Evolutionary conservation across 1,140 invertebrate genomes (phyloP).

Genomic region (Drosophila setifemur): DNA sequence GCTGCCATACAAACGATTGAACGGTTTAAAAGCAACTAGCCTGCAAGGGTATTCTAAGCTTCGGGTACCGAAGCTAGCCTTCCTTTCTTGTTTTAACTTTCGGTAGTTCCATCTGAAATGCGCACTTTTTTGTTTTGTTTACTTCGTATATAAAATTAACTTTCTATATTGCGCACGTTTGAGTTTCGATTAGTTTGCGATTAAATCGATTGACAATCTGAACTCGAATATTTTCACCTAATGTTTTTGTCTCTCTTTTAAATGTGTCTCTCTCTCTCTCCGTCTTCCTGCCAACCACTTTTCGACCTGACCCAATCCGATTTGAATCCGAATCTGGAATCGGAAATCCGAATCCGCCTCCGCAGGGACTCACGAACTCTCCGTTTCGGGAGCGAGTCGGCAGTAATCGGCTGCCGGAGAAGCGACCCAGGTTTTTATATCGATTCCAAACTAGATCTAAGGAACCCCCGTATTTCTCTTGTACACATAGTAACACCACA

Average conservation of each 20-base stretch:
- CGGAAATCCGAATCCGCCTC: slow-evolving; percentile 29
- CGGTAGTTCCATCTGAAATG: slow-evolving; percentile 21
- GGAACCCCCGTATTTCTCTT: slow-evolving; percentile 3
- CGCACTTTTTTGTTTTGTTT: slow-evolving; percentile 39
- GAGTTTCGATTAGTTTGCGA: slow-evolving; percentile 13
- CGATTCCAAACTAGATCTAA: slow-evolving; percentile 55
- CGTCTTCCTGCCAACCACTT: slow-evolving; percentile 11
- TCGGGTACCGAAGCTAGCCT: no score
- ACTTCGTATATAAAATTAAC: slow-evolving; percentile 2
- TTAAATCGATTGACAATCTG: background rate
- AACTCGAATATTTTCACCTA: slow-evolving; percentile 6
- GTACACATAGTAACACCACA: slow-evolving; percentile 19
- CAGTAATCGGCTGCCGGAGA: slow-evolving; percentile 92
- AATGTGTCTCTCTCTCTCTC: slow-evolving; percentile 42
- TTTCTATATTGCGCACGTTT: slow-evolving; percentile 45
- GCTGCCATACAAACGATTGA: no score
- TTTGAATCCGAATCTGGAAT: background rate
- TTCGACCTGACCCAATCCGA: slow-evolving; percentile 19
- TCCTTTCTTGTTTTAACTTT: no score
- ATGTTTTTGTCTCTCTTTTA: slow-evolving; percentile 49
- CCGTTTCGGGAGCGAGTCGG: slow-evolving; percentile 93
- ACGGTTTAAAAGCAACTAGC: no score
- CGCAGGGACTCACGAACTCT: slow-evolving; percentile 86
- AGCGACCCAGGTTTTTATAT: slow-evolving; percentile 89
- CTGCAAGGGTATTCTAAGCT: no score